These are phyloP conservation scores for Neocrepidodera transversa DNA, from an alignment of 2,888 invertebrate genomes.

Conservation along the genomic window DNA sequence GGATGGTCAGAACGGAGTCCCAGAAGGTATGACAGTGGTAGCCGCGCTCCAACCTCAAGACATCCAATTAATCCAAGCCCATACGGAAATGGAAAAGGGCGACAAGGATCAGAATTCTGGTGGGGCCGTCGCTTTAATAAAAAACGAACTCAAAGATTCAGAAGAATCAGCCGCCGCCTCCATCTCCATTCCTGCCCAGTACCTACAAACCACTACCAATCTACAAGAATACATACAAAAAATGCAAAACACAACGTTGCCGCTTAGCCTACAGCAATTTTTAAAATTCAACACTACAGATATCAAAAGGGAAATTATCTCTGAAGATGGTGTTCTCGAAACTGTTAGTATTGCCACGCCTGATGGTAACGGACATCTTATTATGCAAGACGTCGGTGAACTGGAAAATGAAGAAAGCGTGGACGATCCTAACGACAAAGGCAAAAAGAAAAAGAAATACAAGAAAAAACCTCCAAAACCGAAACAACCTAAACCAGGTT, in stretches of 20 bases:
- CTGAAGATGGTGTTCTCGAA: conserved; percentile 62
- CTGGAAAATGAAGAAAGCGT: conserved; percentile 55
- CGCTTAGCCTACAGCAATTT: conserved; percentile 69
- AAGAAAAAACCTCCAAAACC: conserved; percentile 83
- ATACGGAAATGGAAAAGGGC: conserved; percentile 51
- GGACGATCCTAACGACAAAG: conserved; percentile 54
- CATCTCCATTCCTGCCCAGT: conserved; percentile 63
- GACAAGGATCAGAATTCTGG: conserved; percentile 60
- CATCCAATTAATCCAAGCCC: conserved; percentile 67
- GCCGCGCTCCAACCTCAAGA: conserved; percentile 74
- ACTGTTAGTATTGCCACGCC: conserved; percentile 60
- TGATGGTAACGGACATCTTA: conserved; percentile 52
- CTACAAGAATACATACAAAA: conserved; percentile 64
- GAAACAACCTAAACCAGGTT: conserved; percentile 75
- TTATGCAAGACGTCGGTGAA: conserved; percentile 57
- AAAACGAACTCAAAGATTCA: conserved; percentile 53
- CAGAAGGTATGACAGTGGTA: conserved; percentile 72
- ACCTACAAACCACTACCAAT: conserved; percentile 63
- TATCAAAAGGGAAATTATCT: conserved; percentile 63
- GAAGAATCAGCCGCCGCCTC: conserved; percentile 47
- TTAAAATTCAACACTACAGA: conserved; percentile 67
- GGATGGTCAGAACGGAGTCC: conserved; percentile 62
- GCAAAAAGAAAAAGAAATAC: conserved; percentile 79
- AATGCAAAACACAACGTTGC: conserved; percentile 60
- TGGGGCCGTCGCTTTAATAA: conserved; percentile 64